Base-by-base conservation (phyloP, 2,113 vertebrate genomes). In the Eudyptes chrysolophus region DNA sequence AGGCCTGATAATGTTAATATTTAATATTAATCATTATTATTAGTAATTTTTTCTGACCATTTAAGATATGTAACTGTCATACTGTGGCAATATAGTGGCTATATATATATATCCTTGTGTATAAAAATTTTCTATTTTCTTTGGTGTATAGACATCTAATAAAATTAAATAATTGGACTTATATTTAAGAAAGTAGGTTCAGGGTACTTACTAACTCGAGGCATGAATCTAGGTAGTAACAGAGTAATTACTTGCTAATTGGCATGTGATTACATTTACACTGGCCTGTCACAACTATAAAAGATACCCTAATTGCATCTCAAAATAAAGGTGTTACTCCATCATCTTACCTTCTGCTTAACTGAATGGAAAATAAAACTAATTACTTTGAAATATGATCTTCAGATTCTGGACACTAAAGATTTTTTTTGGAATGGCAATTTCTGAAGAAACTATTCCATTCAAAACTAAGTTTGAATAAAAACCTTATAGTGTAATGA, bases 191-290 rank as follows among this genome's bases (percentile, higher is more conserved):
- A 78, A 62, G 64, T 81, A 95, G 79, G 52, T 95, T 93, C 49
- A 81, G 58, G 44, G 77, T 95, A 84, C 84, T 89, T 96, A 70
- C 34, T 95, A 88, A 97, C 81, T 80, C 61, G 85, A 87, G 87
- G 70, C 87, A 92, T 97, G 92, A 92, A 89, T 94, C 76, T 89
- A 87, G 74, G 83, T 83, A 94, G 84, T 81, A 98, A 93, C 11
- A 78, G 75, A 84, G 96, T 97, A 98, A 98, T 98, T 94, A 90
- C 66, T 76, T 92, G 60, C 55, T 98, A 98, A 98, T 98, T 98
- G 92, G 71, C 84, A 46, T 90, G 76, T 98, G 96, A 98, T 98
- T 98, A 94, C 95, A 92, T 97, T 97, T 98, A 96, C 87, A 57
- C 93, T 97, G 89, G 66, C 46, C 70, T 97, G 96, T 97, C 97